Evolutionary conservation across 2,888 invertebrate genomes (phyloP).

Genomic region (Trilocha varians): DNA sequence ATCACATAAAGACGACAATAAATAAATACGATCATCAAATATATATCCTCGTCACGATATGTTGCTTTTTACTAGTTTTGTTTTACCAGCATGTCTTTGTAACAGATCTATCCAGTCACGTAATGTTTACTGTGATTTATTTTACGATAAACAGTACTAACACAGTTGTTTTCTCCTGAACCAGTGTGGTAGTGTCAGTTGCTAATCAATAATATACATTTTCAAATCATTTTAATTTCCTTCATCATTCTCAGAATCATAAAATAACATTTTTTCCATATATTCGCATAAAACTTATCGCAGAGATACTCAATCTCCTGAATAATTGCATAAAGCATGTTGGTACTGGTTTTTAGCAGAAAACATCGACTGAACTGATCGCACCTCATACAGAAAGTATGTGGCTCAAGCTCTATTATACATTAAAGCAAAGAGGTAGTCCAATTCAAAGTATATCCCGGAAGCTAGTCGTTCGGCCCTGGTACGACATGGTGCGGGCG

Average conservation of each 20-base stretch:
- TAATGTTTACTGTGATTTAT: not conserved
- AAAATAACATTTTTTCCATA: no score
- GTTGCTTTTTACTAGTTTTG: slow-evolving; percentile 4
- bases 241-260: no score
- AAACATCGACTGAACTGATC: not conserved
- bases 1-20: slow-evolving; percentile 35
- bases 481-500: slow-evolving; percentile 28
- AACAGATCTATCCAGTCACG: not conserved
- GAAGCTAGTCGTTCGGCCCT: slow-evolving; percentile 37
- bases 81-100: not conserved
- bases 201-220: no score
- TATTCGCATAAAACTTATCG: no score
- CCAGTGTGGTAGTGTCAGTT: no score
- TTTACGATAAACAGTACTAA: no score
- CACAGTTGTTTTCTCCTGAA: no score
- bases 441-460: slow-evolving; percentile 45
- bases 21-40: slow-evolving; percentile 36
- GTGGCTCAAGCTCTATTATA: not conserved
- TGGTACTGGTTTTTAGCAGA: no score
- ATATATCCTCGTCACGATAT: slow-evolving; percentile 33
- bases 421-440: slow-evolving; percentile 19
- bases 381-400: not conserved
- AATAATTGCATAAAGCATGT: no score
- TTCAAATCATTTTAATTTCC: no score
- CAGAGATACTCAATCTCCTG: no score